Base-by-base conservation (phyloP, 1,140 invertebrate species). In the Mizuhopecten yessoensis region DNA sequence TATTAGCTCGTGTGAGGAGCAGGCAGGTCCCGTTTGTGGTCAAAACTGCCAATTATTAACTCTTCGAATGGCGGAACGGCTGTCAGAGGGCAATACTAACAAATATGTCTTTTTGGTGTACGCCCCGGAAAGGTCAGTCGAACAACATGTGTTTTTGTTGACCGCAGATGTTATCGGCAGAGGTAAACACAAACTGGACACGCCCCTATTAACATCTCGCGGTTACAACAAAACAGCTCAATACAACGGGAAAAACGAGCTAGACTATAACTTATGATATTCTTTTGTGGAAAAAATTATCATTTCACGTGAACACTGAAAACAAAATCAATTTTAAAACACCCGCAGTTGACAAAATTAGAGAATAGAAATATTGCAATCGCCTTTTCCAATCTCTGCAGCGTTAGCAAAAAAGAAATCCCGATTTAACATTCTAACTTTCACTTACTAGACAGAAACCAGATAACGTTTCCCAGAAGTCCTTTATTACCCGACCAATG, bases 311-410 rank as follows among this genome's bases (percentile, higher is more conserved):
- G n/a, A 11, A 75, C 9, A 75, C 9, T 13, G 5, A 3, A n/a
- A 75, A n/a, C n/a, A n/a, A 29, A 75, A 75, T 75, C 57, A 75
- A 75, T 75, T 75, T 75, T 75, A 23, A 75, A 75, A 75, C 45
- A 57, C 2, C 57, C 0, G 23, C n/a, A 13, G n/a, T 29, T 75
- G 57, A 75, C 5, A 29, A 29, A 5, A 29, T 75, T 23, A 75
- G 0, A n/a, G 17, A 75, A 75, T 0, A 39, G 36, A 5, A n/a
- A n/a, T n/a, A n/a, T n/a, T 49, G 45, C 45, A 49, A 17, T 23
- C 45, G 15, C 3, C 45, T 13, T 29, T 23, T 29, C 7, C 45
- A 29, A 75, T 75, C 57, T 75, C 3, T 75, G 11, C 57, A 75
- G 9, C 0, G 11, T 29, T n/a, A 29, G 57, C 0, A 29, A 45